Evolutionary conservation across 2,113 vertebrate genomes (phyloP).

Genomic region (Leptocoma aspasia): DNA sequence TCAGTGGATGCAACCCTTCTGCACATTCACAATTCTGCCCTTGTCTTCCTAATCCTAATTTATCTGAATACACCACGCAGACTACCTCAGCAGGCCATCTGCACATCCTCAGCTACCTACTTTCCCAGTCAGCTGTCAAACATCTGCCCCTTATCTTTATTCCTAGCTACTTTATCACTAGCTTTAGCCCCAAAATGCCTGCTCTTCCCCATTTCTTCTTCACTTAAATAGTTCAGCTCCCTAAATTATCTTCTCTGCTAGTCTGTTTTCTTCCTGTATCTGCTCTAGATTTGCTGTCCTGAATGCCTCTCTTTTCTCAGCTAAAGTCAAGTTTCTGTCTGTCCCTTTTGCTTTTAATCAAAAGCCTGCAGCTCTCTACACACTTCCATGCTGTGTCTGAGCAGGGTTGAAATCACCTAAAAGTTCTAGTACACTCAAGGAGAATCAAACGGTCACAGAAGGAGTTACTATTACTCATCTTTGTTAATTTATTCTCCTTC

Average conservation of each 20-base stretch:
- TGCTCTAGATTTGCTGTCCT: background rate
- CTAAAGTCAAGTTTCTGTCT: background rate
- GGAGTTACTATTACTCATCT: background rate
- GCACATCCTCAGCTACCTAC: background rate
- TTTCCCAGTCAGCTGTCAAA: background rate
- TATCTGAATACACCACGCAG: background rate
- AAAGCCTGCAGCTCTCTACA: background rate
- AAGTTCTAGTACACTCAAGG: background rate
- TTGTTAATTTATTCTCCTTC: background rate
- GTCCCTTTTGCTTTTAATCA: background rate
- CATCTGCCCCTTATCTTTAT: background rate
- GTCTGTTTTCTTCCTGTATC: background rate
- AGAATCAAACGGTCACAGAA: background rate
- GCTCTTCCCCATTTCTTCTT: background rate
- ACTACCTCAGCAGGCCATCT: background rate
- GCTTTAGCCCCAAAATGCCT: background rate
- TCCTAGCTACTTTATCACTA: background rate
- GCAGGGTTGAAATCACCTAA: background rate
- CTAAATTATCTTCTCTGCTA: background rate
- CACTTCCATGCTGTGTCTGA: background rate
- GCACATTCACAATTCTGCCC: background rate
- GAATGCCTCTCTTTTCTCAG: accelerated
- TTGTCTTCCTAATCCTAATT: background rate
- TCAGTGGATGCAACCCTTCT: background rate
- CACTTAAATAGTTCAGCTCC: background rate